Conservation (phyloP, 2,888 invertebrate species). For the Imbricaverruca yamaguchii region DNA sequence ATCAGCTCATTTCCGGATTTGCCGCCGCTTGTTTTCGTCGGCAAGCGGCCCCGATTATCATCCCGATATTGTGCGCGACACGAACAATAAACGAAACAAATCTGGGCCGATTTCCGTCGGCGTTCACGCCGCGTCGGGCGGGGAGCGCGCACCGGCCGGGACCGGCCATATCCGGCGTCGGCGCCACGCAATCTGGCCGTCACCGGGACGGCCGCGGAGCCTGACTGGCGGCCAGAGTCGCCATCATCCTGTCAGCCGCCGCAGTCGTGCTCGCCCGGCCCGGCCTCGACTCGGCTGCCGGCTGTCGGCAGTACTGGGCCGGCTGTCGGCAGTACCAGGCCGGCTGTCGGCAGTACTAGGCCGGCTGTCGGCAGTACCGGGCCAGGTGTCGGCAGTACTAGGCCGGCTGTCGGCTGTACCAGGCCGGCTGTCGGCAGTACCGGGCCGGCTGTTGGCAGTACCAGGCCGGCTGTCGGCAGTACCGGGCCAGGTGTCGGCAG, state of each 20-base stretch:
- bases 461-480: too few species aligned
- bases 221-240: neutral
- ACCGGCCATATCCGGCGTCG: neutral
- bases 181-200: neutral
- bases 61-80: neutral
- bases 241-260: neutral
- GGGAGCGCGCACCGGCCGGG: neutral
- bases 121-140: neutral
- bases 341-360: too few species aligned
- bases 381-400: too few species aligned
- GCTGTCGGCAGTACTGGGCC: too few species aligned
- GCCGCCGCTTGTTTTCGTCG: slow-evolving; percentile 8
- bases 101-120: neutral
- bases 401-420: too few species aligned
- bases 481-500: too few species aligned
- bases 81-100: neutral
- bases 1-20: slow-evolving; percentile 18
- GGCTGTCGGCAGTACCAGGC: too few species aligned
- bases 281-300: too few species aligned
- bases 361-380: too few species aligned
- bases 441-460: too few species aligned
- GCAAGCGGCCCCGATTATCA: neutral
- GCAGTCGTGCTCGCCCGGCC: neutral
- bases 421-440: too few species aligned
- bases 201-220: neutral